Conservation (phyloP, 53 echinoderm and acorn worm genomes). For the Temnopleurus reevesii region DNA sequence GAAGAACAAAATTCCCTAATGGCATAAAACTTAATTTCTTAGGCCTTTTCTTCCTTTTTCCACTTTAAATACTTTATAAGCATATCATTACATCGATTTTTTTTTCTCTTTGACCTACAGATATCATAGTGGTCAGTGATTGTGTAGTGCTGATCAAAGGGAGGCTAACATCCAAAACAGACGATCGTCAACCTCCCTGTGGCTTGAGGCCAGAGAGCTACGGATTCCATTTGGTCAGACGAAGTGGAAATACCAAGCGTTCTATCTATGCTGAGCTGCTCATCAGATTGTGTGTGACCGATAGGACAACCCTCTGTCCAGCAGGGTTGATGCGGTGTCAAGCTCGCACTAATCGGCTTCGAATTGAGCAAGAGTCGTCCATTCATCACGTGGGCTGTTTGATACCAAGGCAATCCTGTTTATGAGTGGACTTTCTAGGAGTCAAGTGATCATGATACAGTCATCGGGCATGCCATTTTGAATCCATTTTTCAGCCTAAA, state of each 20-base stretch:
- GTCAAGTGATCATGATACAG: not conserved
- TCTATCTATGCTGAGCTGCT: not conserved
- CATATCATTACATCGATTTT: no score
- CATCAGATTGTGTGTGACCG: not conserved
- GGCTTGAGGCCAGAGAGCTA: not conserved
- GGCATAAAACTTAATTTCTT: no score
- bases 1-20: no score
- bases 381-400: not conserved
- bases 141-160: not conserved
- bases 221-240: not conserved
- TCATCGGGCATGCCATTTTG: not conserved
- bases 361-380: conserved; percentile 14
- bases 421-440: not conserved
- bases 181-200: not conserved
- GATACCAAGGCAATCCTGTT: not conserved
- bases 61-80: no score
- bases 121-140: not conserved
- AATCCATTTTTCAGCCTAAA: not conserved
- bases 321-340: not conserved
- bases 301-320: not conserved
- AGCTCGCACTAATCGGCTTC: not conserved
- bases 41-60: no score
- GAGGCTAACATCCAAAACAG: not conserved
- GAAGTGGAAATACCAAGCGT: conserved; percentile 11
- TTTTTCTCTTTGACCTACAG: no score